Base-by-base conservation (phyloP, 2,888 invertebrate genomes). In the Glaucopsyche alexis region DNA sequence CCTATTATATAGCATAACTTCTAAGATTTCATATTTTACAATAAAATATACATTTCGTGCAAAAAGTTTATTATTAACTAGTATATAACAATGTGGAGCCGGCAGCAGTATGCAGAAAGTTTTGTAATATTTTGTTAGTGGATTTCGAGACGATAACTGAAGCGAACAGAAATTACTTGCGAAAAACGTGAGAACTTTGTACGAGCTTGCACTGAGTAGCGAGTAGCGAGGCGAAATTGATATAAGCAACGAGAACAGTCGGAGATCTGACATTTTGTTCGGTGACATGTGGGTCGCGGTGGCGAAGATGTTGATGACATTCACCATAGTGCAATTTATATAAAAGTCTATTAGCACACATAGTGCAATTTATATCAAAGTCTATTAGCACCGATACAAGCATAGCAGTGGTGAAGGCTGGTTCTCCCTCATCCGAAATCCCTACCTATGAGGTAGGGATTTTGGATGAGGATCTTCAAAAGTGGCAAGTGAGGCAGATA, bases 141-240 rank as follows among this genome's bases (percentile, higher is more conserved):
- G 66, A 67, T 72, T 72, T 45, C 66, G 66, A 50, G 66, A 50
- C 66, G 72, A 50, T 65, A 60, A 4, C 29, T 29, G 72, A 49
- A 47, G 71, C 73, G 64, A 71, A 73, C 70, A 75, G 69, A 64
- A 74, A 72, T 74, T 40, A 70, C 69, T 73, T 65, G 60, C 64
- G 45, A 52, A 69, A 75, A 74, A 70, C 72, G 71, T 70, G 29
- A 69, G 72, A 73, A 74, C 65, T 47, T 72, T 75, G 72, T 72
- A 65, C 72, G 50, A 42, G 66, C 45, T 71, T 29, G 16, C 40
- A 40, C 65, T n/a, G 40, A 65, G 14, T 40, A 60, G 55, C 55
- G 11, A 47, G 47, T 13, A 47, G 47, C 47, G 13, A 29, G 0
- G 60, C 60, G 13, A 60, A 29, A 60, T 60, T 29, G 13, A 60